These are phyloP conservation scores for Drosophila affinis DNA, from an alignment of 2,888 invertebrate genomes.

Conservation along the genomic window DNA sequence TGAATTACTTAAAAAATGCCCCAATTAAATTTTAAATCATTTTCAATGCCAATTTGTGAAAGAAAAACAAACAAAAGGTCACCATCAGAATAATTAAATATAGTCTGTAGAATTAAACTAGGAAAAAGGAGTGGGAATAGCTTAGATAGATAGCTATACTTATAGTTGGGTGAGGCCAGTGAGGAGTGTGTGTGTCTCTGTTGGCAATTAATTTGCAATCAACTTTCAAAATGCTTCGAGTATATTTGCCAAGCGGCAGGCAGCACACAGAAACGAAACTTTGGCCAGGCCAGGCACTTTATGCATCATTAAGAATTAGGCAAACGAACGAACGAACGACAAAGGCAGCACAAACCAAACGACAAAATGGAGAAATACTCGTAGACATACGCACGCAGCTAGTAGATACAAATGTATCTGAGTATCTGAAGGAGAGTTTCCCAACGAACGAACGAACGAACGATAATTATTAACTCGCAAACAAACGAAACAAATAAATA, in stretches of 20 bases:
- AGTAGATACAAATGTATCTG: constrained; percentile 48
- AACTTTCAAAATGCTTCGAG: constrained; percentile 66
- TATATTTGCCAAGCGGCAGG: constrained; percentile 41
- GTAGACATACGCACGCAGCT: constrained; percentile 12
- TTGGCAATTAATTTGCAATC: constrained; percentile 78
- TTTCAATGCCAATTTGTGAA: neutral
- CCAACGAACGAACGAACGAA: constrained; percentile 71
- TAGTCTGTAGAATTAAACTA: neutral
- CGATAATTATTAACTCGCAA: constrained; percentile 76
- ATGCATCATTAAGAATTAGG: constrained; percentile 80
- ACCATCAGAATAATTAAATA: neutral
- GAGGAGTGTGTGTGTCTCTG: constrained; percentile 25
- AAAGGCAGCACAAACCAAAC: constrained; percentile 41
- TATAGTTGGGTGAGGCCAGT: neutral
- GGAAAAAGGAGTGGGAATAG: neutral
- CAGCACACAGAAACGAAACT: constrained; percentile 27
- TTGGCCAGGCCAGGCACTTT: constrained; percentile 64
- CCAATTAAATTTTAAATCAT: neutral
- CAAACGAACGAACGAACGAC: constrained; percentile 58
- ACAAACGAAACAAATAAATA: constrained; percentile 73
- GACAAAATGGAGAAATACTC: constrained; percentile 78
- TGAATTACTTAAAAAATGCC: neutral
- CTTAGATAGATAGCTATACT: neutral
- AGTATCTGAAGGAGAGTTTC: constrained; percentile 49
- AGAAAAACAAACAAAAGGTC: neutral